Evolutionary conservation across 1,140 invertebrate genomes (phyloP).

Genomic region (Parasteatoda tepidariorum): DNA sequence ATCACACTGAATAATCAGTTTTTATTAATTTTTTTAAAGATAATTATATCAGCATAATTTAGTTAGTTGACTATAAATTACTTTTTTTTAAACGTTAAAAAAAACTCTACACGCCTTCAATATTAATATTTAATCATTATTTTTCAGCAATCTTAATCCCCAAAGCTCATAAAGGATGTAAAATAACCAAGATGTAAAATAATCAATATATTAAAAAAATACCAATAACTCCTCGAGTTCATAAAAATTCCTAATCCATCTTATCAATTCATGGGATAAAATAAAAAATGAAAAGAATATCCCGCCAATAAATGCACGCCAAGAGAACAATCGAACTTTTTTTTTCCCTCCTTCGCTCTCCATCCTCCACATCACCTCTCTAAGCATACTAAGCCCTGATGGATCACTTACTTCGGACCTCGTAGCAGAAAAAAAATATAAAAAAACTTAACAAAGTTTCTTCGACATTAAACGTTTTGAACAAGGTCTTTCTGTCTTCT

Average conservation of each 20-base stretch:
- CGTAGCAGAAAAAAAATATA: too few relatives aligned
- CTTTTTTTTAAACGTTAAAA: too few relatives aligned
- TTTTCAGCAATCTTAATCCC: background rate
- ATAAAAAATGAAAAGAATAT: background rate
- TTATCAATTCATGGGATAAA: background rate
- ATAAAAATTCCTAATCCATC: background rate
- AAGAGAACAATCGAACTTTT: constrained; percentile 16
- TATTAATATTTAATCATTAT: too few relatives aligned
- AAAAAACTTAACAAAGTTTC: background rate
- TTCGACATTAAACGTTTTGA: constrained; percentile 10
- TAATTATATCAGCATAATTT: too few relatives aligned
- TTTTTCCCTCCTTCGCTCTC: constrained; percentile 9
- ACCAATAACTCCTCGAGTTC: too few relatives aligned
- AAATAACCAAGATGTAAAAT: background rate
- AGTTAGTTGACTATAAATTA: too few relatives aligned
- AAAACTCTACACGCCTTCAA: too few relatives aligned
- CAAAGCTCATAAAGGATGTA: background rate
- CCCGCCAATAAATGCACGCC: constrained; percentile 17
- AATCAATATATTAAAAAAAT: too few relatives aligned
- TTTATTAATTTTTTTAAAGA: too few relatives aligned
- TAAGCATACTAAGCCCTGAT: background rate
- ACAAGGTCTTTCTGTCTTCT: background rate
- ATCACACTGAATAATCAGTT: too few relatives aligned
- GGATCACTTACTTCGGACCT: constrained; percentile 18
- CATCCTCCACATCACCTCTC: too few relatives aligned